Percentiles rank a stretch among this genome's conserved stretches.
Conservation (phyloP, 2,888 invertebrate species). For the Halocaridina rubra region DNA sequence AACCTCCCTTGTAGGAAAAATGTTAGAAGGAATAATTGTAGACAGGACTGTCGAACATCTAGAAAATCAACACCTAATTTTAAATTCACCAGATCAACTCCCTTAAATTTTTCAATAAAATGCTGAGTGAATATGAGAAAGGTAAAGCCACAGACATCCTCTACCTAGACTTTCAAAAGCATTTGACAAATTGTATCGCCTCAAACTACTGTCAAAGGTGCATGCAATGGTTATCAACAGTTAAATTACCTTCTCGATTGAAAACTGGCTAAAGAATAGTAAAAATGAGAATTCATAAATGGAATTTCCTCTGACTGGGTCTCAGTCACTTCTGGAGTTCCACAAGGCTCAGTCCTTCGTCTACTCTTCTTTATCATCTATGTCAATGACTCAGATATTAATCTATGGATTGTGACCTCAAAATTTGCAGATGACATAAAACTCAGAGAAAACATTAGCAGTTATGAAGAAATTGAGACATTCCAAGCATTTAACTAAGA, state of each 20-base stretch:
- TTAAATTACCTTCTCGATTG: too few relatives aligned
- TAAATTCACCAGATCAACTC: neutral
- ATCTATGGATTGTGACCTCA: neutral
- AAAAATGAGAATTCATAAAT: neutral
- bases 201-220: neutral
- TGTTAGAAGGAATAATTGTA: too few relatives aligned
- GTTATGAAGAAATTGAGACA: neutral
- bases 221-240: neutral
- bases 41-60: too few relatives aligned
- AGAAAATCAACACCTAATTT: too few relatives aligned
- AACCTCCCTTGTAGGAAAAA: neutral
- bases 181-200: neutral
- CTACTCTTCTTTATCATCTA: neutral
- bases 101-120: neutral
- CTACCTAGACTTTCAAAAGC: too few relatives aligned
- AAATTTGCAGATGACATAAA: too few relatives aligned
- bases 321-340: too few relatives aligned
- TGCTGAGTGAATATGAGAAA: neutral
- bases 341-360: neutral
- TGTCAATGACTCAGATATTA: neutral
- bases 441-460: neutral
- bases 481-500: too few relatives aligned
- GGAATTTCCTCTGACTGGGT: neutral
- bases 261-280: neutral
- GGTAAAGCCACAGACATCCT: too few relatives aligned